Percentiles rank a stretch among this genome's conserved stretches.
Evolutionary conservation across 2,797 vertebrate genomes (phyloP).

Genomic region (Momotus momota): DNA sequence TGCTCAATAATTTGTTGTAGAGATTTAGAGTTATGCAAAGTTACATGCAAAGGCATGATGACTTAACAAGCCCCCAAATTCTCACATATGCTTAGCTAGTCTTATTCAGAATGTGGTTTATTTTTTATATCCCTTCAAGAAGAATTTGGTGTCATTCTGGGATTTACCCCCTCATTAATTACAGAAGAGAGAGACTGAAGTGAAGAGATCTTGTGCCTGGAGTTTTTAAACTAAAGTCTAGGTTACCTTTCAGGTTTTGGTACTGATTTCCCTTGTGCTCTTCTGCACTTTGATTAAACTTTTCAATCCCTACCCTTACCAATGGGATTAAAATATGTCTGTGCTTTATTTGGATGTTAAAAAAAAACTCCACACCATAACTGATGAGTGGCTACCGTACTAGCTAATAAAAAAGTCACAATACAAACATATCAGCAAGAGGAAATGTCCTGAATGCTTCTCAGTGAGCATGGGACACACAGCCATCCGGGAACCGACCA

Average conservation of each 20-base stretch:
- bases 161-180: background rate
- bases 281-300: background rate
- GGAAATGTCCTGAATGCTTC: background rate
- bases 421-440: background rate
- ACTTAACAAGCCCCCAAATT: background rate
- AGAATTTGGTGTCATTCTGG: background rate
- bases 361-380: background rate
- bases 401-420: background rate
- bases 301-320: background rate
- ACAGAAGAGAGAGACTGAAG: background rate
- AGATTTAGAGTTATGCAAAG: background rate
- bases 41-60: background rate
- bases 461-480: background rate
- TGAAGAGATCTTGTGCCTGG: background rate
- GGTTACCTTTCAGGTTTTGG: background rate
- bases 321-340: background rate
- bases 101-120: background rate
- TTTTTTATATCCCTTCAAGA: background rate
- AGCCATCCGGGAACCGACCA: background rate
- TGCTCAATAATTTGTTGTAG: background rate
- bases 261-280: conserved; percentile 18
- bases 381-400: background rate
- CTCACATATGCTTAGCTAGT: background rate
- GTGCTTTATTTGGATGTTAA: background rate
- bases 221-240: background rate